These are phyloP conservation scores for Agonopterix heracliana DNA, from an alignment of 2,888 invertebrate species.

Conservation along the genomic window DNA sequence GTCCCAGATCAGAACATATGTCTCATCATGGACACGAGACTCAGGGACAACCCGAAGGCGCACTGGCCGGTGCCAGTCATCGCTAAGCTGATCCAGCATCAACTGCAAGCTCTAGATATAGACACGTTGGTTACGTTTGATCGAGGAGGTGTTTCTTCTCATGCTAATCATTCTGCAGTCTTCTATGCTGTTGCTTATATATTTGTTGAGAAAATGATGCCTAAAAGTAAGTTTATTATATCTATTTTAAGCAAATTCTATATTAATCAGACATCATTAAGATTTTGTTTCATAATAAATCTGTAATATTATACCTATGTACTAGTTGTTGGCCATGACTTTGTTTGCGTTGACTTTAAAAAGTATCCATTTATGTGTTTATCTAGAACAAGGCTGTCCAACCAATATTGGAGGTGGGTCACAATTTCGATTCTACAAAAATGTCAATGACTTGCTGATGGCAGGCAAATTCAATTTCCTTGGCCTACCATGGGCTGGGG, in stretches of 20 bases:
- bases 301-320: too few relatives aligned
- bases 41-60: conserved; percentile 86
- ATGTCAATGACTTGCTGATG: too few relatives aligned
- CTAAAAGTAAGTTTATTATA: conserved; percentile 75
- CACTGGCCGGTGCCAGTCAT: conserved; percentile 80
- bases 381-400: too few relatives aligned
- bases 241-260: not conserved
- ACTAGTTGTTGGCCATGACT: too few relatives aligned
- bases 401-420: too few relatives aligned
- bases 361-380: too few relatives aligned
- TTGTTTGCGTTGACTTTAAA: too few relatives aligned
- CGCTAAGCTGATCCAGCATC: conserved; percentile 63
- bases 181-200: conserved; percentile 88
- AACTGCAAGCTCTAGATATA: conserved; percentile 84
- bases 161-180: conserved; percentile 92
- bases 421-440: too few relatives aligned
- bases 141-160: conserved; percentile 92
- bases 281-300: too few relatives aligned
- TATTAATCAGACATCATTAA: too few relatives aligned
- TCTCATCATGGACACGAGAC: conserved; percentile 80
- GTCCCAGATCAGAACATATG: conserved; percentile 86
- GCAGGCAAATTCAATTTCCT: too few relatives aligned
- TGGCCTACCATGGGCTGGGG: too few relatives aligned
- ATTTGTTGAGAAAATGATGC: conserved; percentile 84
- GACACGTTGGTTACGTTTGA: conserved; percentile 96